phyloP scores from a whole-genome alignment of 2,797 vertebrate species.

The Alauda arvensis region DNA sequence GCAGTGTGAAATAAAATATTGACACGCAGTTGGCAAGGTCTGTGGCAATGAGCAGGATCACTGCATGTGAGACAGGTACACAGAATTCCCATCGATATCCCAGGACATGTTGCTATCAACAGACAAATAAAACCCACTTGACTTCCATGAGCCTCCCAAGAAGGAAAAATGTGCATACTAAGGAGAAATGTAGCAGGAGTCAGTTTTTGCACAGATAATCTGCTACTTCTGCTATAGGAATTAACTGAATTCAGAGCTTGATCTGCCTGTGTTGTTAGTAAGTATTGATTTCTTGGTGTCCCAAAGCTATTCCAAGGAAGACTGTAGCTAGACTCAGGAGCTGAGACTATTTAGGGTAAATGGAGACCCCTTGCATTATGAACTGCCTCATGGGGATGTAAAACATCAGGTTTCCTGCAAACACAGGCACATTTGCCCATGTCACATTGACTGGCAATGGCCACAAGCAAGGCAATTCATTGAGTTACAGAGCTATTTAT shows the following conservation, averaged over 20 bases:
- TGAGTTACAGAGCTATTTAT: not conserved
- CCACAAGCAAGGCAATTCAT: not conserved
- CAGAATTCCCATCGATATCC: not conserved
- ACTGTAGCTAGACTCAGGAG: not conserved
- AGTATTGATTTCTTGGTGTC: not conserved
- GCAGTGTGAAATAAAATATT: not conserved
- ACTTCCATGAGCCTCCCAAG: not conserved
- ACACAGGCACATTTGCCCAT: accelerated
- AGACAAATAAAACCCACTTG: not conserved
- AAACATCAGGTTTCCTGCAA: not conserved
- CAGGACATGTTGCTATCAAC: not conserved
- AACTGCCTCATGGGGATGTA: not conserved
- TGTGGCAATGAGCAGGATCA: not conserved
- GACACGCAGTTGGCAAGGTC: not conserved
- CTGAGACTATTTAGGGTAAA: not conserved
- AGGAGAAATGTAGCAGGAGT: not conserved
- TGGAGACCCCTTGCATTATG: not conserved
- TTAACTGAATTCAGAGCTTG: not conserved
- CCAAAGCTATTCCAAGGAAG: not conserved
- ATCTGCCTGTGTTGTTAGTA: not conserved
- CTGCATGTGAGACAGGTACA: not conserved
- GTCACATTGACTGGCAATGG: too few species aligned
- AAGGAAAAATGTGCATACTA: not conserved
- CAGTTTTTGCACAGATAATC: not conserved
- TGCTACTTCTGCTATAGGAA: not conserved